Evolutionary conservation across 64 coral and sea anemone species (phyloP), one percentile per base, ranked within the genome.

Genomic region (Pachyseris speciosa): DNA sequence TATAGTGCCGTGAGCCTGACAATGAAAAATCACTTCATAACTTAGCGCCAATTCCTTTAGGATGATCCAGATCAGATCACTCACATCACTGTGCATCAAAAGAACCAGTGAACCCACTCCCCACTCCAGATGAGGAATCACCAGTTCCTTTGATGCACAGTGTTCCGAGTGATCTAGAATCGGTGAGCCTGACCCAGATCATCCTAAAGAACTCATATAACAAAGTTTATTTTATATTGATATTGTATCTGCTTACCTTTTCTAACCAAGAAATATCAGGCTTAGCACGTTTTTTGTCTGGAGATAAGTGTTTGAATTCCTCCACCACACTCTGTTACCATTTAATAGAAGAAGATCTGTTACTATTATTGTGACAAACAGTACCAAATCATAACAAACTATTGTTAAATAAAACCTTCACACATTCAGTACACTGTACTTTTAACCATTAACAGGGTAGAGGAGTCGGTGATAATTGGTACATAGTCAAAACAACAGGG

Each of bases 201-300:
- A 65, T 65, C 61, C 61, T 65, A 65, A 65, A 65, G 61, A 65
- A 65, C 61, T 29, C 61, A 65, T 65, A 65, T 2, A 65, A 65
- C 28, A 65, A 65, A 65, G 61, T 65, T 65, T 33, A 65, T 65
- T 65, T 65, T 28, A 65, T 65, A 65, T 65, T 65, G 61, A 65
- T 65, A 10, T 65, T 65, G n/a, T 65, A 65, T 65, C 61, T 65
- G 61, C 61, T 65, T 29, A 65, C 61, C 61, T 65, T 65, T 65
- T 65, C 26, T 65, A 65, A 65, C 61, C 25, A 65, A 65, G 61
- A 65, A 1, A 25, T 65, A 65, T 33, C 61, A 29, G 0, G 61
- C 61, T 65, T 65, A 65, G 24, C 61, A 65, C 61, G 61, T 27
- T 65, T 65, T 65, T 65, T 65, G n/a, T 65, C 61, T 65, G 24